These are phyloP conservation scores for Melipona bicolor DNA, from an alignment of 2,888 invertebrate genomes.

Conservation along the genomic window DNA sequence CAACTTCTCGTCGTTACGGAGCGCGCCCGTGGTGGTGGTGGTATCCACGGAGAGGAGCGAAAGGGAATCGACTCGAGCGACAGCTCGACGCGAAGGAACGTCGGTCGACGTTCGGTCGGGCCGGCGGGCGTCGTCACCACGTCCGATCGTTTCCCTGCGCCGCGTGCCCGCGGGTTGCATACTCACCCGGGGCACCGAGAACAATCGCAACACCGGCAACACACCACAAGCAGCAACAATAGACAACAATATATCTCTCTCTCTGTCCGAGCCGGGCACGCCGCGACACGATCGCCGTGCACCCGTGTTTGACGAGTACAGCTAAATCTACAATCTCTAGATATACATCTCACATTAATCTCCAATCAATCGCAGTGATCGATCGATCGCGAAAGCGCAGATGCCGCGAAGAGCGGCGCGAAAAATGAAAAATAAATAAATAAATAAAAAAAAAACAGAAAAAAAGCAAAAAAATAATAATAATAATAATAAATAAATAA, in stretches of 20 bases:
- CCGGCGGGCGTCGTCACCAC: conserved; percentile 26
- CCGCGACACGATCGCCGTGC: conserved; percentile 52
- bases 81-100: not conserved
- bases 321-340: conserved; percentile 39
- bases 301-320: conserved; percentile 35
- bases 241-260: conserved; percentile 74
- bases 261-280: conserved; percentile 61
- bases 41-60: not conserved
- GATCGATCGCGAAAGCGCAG: conserved; percentile 66
- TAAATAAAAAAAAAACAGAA: conserved; percentile 24
- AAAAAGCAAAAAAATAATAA: not conserved
- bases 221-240: conserved; percentile 80
- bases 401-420: conserved; percentile 69
- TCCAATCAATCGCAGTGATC: conserved; percentile 57
- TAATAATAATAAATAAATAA: not conserved
- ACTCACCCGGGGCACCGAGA: conserved; percentile 75
- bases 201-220: conserved; percentile 74
- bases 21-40: too few species aligned
- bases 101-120: not conserved
- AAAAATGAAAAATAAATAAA: conserved; percentile 8
- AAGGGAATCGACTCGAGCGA: not conserved
- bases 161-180: conserved; percentile 76
- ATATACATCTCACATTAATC: conserved; percentile 67
- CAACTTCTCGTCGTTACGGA: too few species aligned
- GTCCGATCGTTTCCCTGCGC: conserved; percentile 53